Conservation (phyloP, 92 coral and sea anemone genomes). For the Zoanthus sociatus region DNA sequence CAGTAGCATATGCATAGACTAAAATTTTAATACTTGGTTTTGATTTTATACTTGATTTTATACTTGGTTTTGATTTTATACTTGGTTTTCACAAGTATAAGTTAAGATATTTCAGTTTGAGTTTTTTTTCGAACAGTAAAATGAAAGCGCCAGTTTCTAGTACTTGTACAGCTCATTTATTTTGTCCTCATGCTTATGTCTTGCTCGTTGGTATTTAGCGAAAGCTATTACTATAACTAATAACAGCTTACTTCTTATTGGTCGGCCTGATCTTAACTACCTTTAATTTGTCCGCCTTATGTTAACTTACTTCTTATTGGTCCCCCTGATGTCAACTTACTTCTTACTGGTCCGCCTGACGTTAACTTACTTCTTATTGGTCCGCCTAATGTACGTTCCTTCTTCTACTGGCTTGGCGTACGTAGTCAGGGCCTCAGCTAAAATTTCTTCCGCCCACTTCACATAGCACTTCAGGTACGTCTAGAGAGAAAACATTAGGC, state of each 20-base stretch:
- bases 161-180: no score
- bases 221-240: no score
- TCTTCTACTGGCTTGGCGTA: constrained; percentile 93
- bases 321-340: constrained; percentile 72
- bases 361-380: constrained; percentile 75
- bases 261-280: constrained; percentile 77
- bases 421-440: constrained; percentile 95
- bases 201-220: no score
- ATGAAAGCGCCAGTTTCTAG: no score
- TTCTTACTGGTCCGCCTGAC: constrained; percentile 66
- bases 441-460: constrained; percentile 94
- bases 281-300: constrained; percentile 83
- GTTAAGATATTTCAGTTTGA: no score
- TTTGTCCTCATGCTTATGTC: no score
- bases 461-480: constrained; percentile 81
- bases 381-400: constrained; percentile 83
- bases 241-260: constrained; percentile 70
- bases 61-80: no score
- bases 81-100: no score
- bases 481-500: constrained; percentile 32
- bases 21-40: no score
- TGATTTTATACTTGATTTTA: no score
- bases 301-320: constrained; percentile 40
- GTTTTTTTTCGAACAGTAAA: no score
- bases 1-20: no score